Base-by-base conservation (phyloP, 2,888 invertebrate species). In the Drosophila tanythrix region DNA sequence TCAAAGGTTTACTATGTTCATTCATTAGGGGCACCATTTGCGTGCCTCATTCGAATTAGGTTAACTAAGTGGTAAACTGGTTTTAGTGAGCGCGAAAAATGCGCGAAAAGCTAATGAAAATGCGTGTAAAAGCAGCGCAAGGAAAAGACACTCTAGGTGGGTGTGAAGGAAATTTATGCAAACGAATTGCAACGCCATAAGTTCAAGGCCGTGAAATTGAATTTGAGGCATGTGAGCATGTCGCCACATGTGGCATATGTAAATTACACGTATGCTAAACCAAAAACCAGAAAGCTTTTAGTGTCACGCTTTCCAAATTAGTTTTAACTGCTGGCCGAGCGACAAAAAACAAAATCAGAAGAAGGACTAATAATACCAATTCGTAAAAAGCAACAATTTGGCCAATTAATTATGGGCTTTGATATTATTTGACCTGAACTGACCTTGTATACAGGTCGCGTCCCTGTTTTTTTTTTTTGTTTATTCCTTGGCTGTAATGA, bases 31-130 rank as follows among this genome's bases (percentile, higher is more conserved):
- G 31, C 52, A 59, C 43, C 51, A 50, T 50, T 90, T 82, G 89
- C 91, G 91, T 89, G 89, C 40, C 66, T 27, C 46, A 25, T 63
- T 48, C 51, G 70, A 88, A 79, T 89, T 90, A 79, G 88, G 87
- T 90, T 88, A 90, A 85, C 83, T 70, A 90, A 90, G 79, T 82
- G 86, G 72, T 61, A 76, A 82, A 78, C 74, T 79, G 56, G 74
- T 69, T 70, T 61, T 55, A 8, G 31, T 25, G 57, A 48, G 66
- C 56, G 64, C 68, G 29, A 71, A 80, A 70, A 71, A 73, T 74
- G 81, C 73, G 83, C 36, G 15, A 21, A 88, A 79, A 75, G 56
- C 69, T 71, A 77, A 79, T 81, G 68, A 89, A 88, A 76, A 76
- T 78, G 79, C 74, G 82, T 75, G 76, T 71, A 65, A 82, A 74